Conservation (phyloP, 2,888 invertebrate species). For the Mactromeris polynyma region DNA sequence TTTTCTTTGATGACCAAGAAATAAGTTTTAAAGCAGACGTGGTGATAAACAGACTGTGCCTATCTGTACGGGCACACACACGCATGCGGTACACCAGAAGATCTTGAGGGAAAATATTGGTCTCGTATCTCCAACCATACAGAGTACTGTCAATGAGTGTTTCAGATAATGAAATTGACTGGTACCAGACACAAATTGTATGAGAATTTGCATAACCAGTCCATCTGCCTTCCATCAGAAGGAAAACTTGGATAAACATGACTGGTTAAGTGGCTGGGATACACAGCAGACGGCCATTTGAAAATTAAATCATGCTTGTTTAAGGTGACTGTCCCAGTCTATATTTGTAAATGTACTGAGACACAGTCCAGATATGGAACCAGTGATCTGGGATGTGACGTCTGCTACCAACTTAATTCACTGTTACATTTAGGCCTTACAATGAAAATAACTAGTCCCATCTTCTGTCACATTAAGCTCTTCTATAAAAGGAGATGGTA, state of each 20-base stretch:
- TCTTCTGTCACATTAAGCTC: neutral
- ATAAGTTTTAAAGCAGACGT: constrained; percentile 11
- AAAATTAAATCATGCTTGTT: constrained; percentile 72
- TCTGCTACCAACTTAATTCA: constrained; percentile 12
- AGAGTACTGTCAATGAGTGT: constrained; percentile 34
- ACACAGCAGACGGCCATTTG: constrained; percentile 66
- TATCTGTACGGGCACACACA: constrained; percentile 11
- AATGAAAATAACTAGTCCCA: neutral
- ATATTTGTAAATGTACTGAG: constrained; percentile 67
- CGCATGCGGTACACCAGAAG: neutral
- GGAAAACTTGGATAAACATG: constrained; percentile 67
- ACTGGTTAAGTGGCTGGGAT: constrained; percentile 57
- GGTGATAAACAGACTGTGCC: constrained; percentile 26
- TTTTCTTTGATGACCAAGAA: constrained; percentile 20
- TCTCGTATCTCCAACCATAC: constrained; percentile 35
- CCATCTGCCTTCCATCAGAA: constrained; percentile 62
- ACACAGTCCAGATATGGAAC: constrained; percentile 60
- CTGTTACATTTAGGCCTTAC: neutral
- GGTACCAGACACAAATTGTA: constrained; percentile 64
- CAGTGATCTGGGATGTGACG: neutral
- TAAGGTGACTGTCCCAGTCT: constrained; percentile 70
- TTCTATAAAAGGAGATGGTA: neutral
- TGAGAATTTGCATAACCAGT: constrained; percentile 70
- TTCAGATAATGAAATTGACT: constrained; percentile 59
- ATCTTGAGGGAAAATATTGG: constrained; percentile 34